Evolutionary conservation across 1,140 invertebrate species (phyloP).

Genomic region (Eulimnadia texana): DNA sequence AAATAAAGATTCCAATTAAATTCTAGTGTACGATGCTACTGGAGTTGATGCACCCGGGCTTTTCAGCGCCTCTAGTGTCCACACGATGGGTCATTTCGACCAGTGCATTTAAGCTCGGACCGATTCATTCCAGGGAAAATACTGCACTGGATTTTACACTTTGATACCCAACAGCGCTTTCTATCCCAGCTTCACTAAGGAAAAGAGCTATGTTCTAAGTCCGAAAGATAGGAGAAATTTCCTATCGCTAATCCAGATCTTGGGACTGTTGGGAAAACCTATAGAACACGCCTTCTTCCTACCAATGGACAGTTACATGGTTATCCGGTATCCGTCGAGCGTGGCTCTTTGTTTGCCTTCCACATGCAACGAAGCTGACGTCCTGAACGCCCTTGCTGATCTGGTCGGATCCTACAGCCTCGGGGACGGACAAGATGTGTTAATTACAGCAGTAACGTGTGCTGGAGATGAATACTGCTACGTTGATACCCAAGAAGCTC

Average conservation of each 20-base stretch:
- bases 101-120: conserved; percentile 7
- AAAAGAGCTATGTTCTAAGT: background rate
- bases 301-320: background rate
- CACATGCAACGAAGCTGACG: conserved; percentile 11
- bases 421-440: background rate
- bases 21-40: background rate
- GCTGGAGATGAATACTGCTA: conserved; percentile 10
- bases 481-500: background rate
- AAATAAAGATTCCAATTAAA: background rate
- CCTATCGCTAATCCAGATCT: background rate
- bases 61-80: background rate
- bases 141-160: conserved; percentile 9
- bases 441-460: background rate
- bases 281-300: background rate
- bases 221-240: background rate
- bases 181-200: background rate
- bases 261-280: background rate
- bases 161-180: background rate
- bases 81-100: conserved; percentile 11
- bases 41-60: background rate
- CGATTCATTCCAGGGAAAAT: conserved; percentile 8
- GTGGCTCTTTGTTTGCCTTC: conserved; percentile 15
- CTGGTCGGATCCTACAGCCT: background rate
- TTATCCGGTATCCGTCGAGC: background rate
- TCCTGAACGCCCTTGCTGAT: conserved; percentile 1